Base-by-base conservation (phyloP, 2,888 invertebrate genomes). In the Pterostichus madidus region DNA sequence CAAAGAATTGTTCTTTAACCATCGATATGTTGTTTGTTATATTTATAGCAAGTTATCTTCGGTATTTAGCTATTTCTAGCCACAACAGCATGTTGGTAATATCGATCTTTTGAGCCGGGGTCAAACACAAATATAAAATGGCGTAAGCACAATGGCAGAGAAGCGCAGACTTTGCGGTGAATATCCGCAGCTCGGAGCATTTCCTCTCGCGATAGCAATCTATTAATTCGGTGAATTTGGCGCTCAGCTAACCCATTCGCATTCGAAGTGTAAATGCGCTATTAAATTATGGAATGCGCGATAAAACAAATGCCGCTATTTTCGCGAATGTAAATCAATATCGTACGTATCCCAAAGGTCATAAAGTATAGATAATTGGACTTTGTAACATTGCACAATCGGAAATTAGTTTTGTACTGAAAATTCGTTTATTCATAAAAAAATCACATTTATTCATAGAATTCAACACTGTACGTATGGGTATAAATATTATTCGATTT, bases 221-320 rank as follows among this genome's bases (percentile, higher is more conserved):
- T 71, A 44, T 71, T 71, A 71, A 44, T 71, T 71, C 68, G 17
- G 68, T 17, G 44, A 71, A 71, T 71, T 71, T 44, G 24, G 68
- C 15, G 17, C 7, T 15, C 3, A 64, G 5, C 35, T 11, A 24
- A 24, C 24, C 24, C 24, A 24, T n/a, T 35, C 32, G 13, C 15
- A 15, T 32, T 44, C 15, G 39, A 44, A 44, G 68, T 71, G 68
- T 71, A 71, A 71, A 71, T 71, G 46, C 44, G 68, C 68, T 17
- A 44, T 71, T 71, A 44, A 44, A 71, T 44, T 17, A 71, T 71
- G 68, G 44, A 64, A 8, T 39, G n/a, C 4, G 13, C 64, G 64
- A 64, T 64, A 64, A 64, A 64, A 64, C 64, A 64, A 64, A 64
- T 61, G 64, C 15, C 39, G 8, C 59, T 56, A 56, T 56, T 17